Base-by-base conservation (phyloP, 2,113 vertebrate genomes). In the Ranitomeya variabilis region DNA sequence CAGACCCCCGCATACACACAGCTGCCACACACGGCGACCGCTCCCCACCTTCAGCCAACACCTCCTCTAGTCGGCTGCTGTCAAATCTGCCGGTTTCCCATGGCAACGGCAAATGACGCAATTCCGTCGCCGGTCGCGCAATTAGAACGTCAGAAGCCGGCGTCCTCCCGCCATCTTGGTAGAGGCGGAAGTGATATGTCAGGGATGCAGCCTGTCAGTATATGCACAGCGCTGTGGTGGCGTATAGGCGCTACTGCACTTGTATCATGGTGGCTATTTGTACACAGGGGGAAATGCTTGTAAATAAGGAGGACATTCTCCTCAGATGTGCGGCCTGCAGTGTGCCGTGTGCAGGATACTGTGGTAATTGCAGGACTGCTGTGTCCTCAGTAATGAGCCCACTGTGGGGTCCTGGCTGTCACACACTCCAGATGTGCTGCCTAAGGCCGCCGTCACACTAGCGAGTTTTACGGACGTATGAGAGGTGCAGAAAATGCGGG, bases 81-180 rank as follows among this genome's bases (percentile, higher is more conserved):
- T 88, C 87, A 88, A 88, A 88, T 88, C 87, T 83, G 87, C 80
- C 87, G 67, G 67, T 83, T 62, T 83, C 55, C 86, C 80, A 88
- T 83, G 87, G 87, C 80, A 88, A 88, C 87, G 57, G 19, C 55
- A 16, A 23, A 16, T 77, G 80, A 77, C 87, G 69, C 21, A 73
- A 9, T 52, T 16, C 45, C 19, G 26, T 6, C 19, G 45, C 31
- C 16, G 6, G 86, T 52, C 86, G 66, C 64, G 45, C 6, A 14
- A 51, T 51, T 71, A 51, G 0, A 11, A 88, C 86, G 86, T 88
- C 23, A 81, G 6, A 55, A 2, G 12, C 18, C 4, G 51, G 6
- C 54, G 11, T 12, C 5, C 74, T 12, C 5, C 74, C 60, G 51
- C 86, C 78, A 88, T 88, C 18, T 82, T 74, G 67, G 79, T 82